Conservation (phyloP, 92 coral and sea anemone genomes). For the Scolanthus callimorphus region DNA sequence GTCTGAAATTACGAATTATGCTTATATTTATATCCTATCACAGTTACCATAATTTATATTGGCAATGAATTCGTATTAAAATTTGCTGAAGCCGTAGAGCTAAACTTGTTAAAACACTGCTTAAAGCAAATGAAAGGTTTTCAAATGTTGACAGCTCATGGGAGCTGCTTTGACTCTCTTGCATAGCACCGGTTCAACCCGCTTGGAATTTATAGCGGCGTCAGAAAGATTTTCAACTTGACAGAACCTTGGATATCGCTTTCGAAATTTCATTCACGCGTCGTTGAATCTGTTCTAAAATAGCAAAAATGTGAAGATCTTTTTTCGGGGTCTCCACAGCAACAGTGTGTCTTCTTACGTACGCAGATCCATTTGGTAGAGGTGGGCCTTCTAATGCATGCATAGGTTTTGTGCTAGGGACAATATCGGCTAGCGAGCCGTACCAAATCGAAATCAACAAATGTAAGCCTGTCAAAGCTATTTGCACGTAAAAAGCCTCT, state of each 20-base stretch:
- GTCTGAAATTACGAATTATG: no score
- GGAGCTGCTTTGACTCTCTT: no score
- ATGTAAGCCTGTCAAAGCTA: background rate
- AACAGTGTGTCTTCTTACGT: slow-evolving; percentile 41
- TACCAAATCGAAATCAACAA: slow-evolving; percentile 15
- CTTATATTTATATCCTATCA: no score
- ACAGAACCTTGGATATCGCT: slow-evolving; percentile 4
- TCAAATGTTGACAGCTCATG: no score
- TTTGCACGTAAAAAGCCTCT: no score
- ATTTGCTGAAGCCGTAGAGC: slow-evolving; percentile 4
- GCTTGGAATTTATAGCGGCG: no score
- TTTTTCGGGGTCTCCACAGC: slow-evolving; percentile 58
- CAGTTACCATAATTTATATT: slow-evolving; percentile 12
- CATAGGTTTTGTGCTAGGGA: slow-evolving; percentile 24
- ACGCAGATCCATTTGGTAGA: slow-evolving; percentile 27
- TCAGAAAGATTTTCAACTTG: slow-evolving; percentile 3
- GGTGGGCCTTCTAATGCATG: slow-evolving; percentile 30
- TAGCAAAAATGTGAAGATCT: slow-evolving; percentile 29
- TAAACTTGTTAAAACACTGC: background rate
- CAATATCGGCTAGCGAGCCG: slow-evolving; percentile 37
- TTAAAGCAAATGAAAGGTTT: slow-evolving; percentile 11
- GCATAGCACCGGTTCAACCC: no score
- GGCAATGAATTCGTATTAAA: background rate
- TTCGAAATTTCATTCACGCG: background rate
- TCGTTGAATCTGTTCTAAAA: slow-evolving; percentile 17